Percentiles rank a stretch among this genome's conserved stretches.
Conservation (phyloP, 2,113 vertebrate genomes). For the Odontophorus gujanensis region DNA sequence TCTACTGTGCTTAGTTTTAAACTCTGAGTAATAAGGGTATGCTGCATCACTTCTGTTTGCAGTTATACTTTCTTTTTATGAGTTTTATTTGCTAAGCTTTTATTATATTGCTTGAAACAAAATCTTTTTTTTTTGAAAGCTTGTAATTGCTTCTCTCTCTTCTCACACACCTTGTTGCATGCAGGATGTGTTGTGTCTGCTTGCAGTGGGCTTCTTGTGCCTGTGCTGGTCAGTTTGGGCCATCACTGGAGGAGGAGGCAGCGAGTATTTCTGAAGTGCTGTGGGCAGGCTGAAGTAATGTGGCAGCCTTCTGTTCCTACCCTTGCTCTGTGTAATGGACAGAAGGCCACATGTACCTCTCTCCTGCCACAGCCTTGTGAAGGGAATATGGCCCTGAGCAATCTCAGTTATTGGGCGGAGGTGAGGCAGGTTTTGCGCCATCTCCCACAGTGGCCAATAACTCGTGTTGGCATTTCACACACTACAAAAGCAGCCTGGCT, state of each 20-base stretch:
- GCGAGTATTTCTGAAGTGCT: neutral
- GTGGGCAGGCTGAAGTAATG: neutral
- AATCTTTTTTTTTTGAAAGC: neutral
- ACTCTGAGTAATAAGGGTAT: neutral
- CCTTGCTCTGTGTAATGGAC: neutral
- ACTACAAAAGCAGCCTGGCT: neutral
- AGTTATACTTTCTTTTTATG: neutral
- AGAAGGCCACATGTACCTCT: rapidly evolving
- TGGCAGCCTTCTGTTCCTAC: neutral
- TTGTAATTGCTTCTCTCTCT: neutral
- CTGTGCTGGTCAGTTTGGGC: neutral
- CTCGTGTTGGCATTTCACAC: neutral
- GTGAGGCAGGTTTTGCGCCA: neutral
- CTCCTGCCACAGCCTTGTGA: neutral
- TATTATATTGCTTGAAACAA: neutral
- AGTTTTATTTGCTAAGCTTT: neutral
- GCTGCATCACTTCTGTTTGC: neutral
- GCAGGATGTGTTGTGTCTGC: neutral
- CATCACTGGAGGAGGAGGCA: neutral
- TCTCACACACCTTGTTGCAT: neutral
- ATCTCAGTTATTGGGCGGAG: neutral
- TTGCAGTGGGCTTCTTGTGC: neutral
- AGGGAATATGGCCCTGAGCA: neutral
- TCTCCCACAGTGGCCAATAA: neutral
- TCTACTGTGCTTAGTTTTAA: slow-evolving; percentile 13